These are phyloP conservation scores for Antheraea assamensis DNA, from an alignment of 2,888 invertebrate genomes.

Conservation along the genomic window DNA sequence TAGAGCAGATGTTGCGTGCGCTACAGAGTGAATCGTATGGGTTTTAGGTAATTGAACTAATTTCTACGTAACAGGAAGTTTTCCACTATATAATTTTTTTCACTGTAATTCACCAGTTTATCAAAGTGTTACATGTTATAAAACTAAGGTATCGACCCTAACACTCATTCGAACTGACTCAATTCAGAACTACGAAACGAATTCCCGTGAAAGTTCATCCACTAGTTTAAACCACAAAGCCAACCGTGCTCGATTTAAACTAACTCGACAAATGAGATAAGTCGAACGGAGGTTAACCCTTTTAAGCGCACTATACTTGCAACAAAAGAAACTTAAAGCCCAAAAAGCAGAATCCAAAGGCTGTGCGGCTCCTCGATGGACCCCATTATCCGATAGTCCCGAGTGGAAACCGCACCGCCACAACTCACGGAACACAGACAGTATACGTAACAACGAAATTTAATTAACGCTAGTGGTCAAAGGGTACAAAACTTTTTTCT, in stretches of 20 bases:
- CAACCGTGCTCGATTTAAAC: conserved; percentile 6
- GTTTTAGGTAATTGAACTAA: too few relatives aligned
- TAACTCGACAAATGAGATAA: conserved; percentile 6
- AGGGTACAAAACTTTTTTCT: too few relatives aligned
- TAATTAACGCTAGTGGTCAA: not conserved
- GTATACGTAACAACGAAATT: not conserved
- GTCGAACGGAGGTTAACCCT: conserved; percentile 3
- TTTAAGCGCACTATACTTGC: conserved; percentile 7
- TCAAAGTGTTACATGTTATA: not conserved
- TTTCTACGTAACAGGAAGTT: too few relatives aligned
- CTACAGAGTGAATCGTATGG: too few relatives aligned
- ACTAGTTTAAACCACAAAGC: not conserved
- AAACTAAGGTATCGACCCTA: not conserved
- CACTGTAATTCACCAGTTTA: not conserved
- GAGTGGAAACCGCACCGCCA: conserved; percentile 9
- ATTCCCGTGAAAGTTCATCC: not conserved
- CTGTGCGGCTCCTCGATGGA: not conserved
- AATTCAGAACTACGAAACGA: not conserved
- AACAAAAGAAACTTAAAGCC: conserved; percentile 15
- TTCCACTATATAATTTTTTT: too few relatives aligned
- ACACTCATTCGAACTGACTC: not conserved
- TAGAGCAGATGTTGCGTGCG: too few relatives aligned
- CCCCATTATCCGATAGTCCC: not conserved
- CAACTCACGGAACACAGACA: not conserved
- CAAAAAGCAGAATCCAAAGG: conserved; percentile 6